Percentiles rank a stretch among this genome's conserved stretches.
Evolutionary conservation across 2,113 vertebrate genomes (phyloP).

Genomic region (Scatophagus argus): DNA sequence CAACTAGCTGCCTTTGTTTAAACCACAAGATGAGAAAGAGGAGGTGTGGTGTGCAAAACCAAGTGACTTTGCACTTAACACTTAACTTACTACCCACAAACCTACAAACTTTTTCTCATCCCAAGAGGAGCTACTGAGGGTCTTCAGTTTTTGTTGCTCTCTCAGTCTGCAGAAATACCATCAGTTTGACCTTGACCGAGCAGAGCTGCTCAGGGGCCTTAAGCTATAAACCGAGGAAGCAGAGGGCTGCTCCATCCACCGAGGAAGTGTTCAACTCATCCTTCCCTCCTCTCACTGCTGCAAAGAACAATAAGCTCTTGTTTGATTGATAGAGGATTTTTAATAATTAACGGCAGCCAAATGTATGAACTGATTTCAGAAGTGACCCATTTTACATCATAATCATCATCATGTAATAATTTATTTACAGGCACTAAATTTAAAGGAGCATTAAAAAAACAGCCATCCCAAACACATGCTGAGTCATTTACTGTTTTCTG

Average conservation of each 20-base stretch:
- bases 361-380: constrained; percentile 9
- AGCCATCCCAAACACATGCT: not conserved
- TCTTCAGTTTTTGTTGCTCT: constrained; percentile 50
- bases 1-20: constrained; percentile 26
- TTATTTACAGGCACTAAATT: constrained; percentile 24
- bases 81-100: no score
- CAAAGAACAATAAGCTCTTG: constrained; percentile 25
- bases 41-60: constrained; percentile 18
- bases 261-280: constrained; percentile 35
- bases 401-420: constrained; percentile 3
- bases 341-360: constrained; percentile 6
- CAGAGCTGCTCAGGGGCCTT: constrained; percentile 32
- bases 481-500: not conserved
- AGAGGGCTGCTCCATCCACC: constrained; percentile 22
- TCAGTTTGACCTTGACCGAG: constrained; percentile 18
- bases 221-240: constrained; percentile 2
- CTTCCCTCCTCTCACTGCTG: not conserved
- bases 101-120: constrained; percentile 23
- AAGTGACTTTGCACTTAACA: constrained; percentile 9
- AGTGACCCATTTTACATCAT: constrained; percentile 11
- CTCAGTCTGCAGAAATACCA: constrained; percentile 31
- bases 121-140: constrained; percentile 36
- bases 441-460: not conserved
- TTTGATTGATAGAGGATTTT: constrained; percentile 15
- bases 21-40: constrained; percentile 31